Evolutionary conservation across 2,888 invertebrate species (phyloP), one percentile per base, ranked within the genome.

Genomic region (Drosophila anceps): DNA sequence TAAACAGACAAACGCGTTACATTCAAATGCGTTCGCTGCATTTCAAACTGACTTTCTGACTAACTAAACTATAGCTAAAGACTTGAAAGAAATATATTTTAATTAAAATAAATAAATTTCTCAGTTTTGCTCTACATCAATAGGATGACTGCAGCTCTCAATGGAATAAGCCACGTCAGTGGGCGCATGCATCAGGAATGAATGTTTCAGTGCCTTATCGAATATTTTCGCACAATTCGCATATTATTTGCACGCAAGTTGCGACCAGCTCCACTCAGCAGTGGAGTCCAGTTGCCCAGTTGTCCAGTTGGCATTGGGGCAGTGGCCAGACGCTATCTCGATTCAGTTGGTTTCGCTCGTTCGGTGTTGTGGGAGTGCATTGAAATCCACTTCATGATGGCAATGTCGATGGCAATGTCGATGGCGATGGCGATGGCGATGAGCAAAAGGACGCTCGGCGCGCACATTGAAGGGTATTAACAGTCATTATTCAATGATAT

Each of bases 401-500:
- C n/a, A n/a, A 37, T 44, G 58, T 20, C 58, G 50, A 35, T 46
- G 69, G 48, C 48, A 48, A 29, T 44, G 70, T 50, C 46, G 43
- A 43, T 41, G 43, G n/a, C 18, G 43, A 33, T 41, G 43, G 15
- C 57, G 55, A 37, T 51, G 65, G 58, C 51, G 65, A 39, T 43
- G 67, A 67, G 67, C 67, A 54, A 39, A 41, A 60, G 64, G 31
- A 57, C 63, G 54, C 46, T 48, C 54, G 51, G 65, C 20, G 54
- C 54, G 69, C 83, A 91, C 90, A 91, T 90, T 91, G 92, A 91
- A 90, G 89, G 91, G 91, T 91, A 91, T 92, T 92, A 92, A 92
- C 91, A 92, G 91, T 91, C 91, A 92, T 91, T 91, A 91, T 92
- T 91, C 91, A 92, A 91, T 92, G 91, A 91, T 91, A 91, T 91